These are phyloP conservation scores for Tragelaphus strepsiceros DNA, from an alignment of 2,113 vertebrate genomes.

Conservation along the genomic window DNA sequence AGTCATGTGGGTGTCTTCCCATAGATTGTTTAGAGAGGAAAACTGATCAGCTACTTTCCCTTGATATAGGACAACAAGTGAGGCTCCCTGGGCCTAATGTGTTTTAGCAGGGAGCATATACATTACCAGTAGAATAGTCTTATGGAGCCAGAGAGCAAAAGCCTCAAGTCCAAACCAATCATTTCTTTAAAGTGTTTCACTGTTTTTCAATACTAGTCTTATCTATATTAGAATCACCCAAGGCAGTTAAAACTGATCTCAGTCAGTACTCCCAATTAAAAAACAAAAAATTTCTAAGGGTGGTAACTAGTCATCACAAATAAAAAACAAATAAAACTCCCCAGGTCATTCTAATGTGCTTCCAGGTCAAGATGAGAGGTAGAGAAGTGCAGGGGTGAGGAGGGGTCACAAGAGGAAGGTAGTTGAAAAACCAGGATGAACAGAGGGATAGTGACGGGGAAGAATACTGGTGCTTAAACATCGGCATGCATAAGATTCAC, in stretches of 20 bases:
- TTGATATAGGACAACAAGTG: not conserved
- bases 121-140: not conserved
- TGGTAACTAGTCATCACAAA: not conserved
- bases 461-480: not conserved
- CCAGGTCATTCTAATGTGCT: not conserved
- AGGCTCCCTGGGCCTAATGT: not conserved
- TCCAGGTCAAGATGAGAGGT: not conserved
- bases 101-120: not conserved
- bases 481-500: not conserved
- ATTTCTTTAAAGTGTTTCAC: not conserved
- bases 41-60: not conserved
- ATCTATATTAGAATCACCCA: not conserved
- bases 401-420: rapidly evolving
- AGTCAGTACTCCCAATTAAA: not conserved
- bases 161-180: not conserved
- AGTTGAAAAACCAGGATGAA: not conserved
- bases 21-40: not conserved
- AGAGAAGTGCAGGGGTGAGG: not conserved
- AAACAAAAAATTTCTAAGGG: not conserved
- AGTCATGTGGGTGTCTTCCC: not conserved
- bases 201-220: not conserved
- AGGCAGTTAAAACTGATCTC: not conserved
- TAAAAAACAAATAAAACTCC: not conserved
- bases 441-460: not conserved
- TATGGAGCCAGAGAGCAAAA: not conserved